A percentile compares a stretch with the other conserved stretches of the same genome.
These are phyloP conservation scores for Acrossocheilus wenchowensis DNA, from an alignment of 2,797 vertebrate species.

Conservation along the genomic window DNA sequence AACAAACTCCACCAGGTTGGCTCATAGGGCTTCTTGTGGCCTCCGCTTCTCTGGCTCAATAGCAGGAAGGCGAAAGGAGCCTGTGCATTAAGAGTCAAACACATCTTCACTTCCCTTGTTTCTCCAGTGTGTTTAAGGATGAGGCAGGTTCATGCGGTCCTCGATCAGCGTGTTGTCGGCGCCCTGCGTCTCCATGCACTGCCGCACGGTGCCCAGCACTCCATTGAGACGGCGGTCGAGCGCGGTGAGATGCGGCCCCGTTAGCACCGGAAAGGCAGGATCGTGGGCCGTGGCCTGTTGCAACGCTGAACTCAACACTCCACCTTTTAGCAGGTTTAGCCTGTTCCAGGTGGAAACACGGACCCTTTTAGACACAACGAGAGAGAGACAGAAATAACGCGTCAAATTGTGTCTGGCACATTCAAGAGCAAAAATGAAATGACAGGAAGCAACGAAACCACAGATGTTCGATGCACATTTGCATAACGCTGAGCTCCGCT, in stretches of 20 bases:
- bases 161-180: conserved; percentile 91
- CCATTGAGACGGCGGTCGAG: conserved; percentile 90
- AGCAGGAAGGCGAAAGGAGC: conserved; percentile 34
- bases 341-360: conserved; percentile 97
- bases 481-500: background rate
- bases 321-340: conserved; percentile 88
- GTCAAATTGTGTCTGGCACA: background rate
- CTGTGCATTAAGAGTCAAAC: conserved; percentile 20
- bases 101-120: conserved; percentile 3
- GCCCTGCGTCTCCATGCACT: conserved; percentile 94
- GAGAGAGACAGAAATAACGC: background rate
- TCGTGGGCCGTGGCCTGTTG: conserved; percentile 88
- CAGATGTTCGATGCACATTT: background rate
- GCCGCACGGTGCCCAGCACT: conserved; percentile 89
- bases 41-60: conserved; percentile 1
- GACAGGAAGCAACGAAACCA: background rate
- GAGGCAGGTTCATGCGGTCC: conserved; percentile 96
- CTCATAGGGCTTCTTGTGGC: conserved; percentile 18
- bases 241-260: conserved; percentile 86
- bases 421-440: background rate
- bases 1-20: conserved; percentile 12
- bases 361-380: conserved; percentile 77
- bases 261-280: conserved; percentile 88
- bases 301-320: conserved; percentile 89
- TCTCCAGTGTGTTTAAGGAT: conserved; percentile 75